These are phyloP conservation scores for Mythimna lalbum DNA, from an alignment of 2,888 invertebrate species.

Conservation along the genomic window DNA sequence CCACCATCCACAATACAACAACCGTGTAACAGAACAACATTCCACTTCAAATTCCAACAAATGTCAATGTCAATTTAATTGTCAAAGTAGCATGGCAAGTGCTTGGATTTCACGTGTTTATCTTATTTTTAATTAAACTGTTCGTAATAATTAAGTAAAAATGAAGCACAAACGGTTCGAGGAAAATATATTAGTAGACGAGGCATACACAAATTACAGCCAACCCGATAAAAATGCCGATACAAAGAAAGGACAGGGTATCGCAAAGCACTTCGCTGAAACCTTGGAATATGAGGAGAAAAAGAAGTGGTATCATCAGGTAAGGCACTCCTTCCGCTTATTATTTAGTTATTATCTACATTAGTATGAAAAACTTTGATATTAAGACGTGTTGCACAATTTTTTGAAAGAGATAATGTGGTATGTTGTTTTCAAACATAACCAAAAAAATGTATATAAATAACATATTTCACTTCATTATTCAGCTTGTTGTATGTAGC, in stretches of 20 bases:
- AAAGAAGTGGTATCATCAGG: slow-evolving; percentile 93
- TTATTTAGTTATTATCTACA: background rate
- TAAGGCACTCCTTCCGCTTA: slow-evolving; percentile 63
- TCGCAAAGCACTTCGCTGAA: slow-evolving; percentile 87
- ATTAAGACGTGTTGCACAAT: slow-evolving; percentile 20
- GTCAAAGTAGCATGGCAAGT: slow-evolving; percentile 59
- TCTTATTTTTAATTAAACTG: slow-evolving; percentile 41
- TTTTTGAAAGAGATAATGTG: slow-evolving; percentile 16
- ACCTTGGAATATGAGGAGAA: slow-evolving; percentile 87
- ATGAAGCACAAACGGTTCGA: slow-evolving; percentile 90
- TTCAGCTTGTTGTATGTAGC: too few species aligned
- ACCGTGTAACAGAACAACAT: background rate
- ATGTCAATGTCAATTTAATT: slow-evolving; percentile 9
- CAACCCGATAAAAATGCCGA: slow-evolving; percentile 85
- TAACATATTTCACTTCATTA: background rate
- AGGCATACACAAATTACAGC: slow-evolving; percentile 86
- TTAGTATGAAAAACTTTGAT: accelerated
- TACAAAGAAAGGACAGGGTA: slow-evolving; percentile 83
- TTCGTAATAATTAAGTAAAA: slow-evolving; percentile 60
- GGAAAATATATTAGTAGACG: slow-evolving; percentile 87
- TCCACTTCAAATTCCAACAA: background rate
- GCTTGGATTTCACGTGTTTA: slow-evolving; percentile 73
- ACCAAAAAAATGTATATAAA: slow-evolving; percentile 29
- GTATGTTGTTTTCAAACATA: slow-evolving; percentile 26
- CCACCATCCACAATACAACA: background rate